phyloP scores from a whole-genome alignment of 92 coral and sea anemone species.

The Plumapathes pennacea region DNA sequence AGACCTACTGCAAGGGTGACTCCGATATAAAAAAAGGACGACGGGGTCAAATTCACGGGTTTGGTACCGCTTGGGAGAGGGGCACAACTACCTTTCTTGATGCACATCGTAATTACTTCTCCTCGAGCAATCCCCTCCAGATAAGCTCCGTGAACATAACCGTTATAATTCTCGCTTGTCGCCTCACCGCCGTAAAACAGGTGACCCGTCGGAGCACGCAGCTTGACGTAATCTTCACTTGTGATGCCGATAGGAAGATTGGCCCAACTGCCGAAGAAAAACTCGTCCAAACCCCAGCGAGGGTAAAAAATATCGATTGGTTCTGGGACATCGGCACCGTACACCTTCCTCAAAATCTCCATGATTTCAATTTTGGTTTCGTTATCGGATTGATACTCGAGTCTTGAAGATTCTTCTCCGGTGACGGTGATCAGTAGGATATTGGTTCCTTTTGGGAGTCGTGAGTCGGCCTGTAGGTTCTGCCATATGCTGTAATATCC shows the following conservation, averaged over 20 bases:
- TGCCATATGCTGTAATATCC: conserved; percentile 81
- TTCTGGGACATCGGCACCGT: conserved; percentile 65
- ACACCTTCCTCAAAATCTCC: conserved; percentile 61
- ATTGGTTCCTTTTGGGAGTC: conserved; percentile 74
- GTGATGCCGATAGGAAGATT: conserved; percentile 73
- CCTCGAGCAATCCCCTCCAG: conserved; percentile 62
- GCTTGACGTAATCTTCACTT: conserved; percentile 51
- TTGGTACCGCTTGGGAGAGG: no score
- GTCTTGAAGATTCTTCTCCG: conserved; percentile 72
- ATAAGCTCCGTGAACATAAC: conserved; percentile 81
- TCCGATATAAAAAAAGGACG: no score
- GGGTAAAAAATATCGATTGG: conserved; percentile 60
- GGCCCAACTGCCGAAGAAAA: conserved; percentile 73
- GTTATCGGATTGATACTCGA: conserved; percentile 55
- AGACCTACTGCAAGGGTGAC: no score
- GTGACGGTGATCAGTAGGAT: conserved; percentile 83
- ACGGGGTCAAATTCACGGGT: no score
- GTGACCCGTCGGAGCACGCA: conserved; percentile 46
- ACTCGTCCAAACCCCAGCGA: conserved; percentile 67
- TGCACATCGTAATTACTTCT: conserved; percentile 32
- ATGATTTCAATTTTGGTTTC: conserved; percentile 68
- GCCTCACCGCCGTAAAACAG: conserved; percentile 85
- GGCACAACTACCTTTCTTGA: conserved; percentile 19
- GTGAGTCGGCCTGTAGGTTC: conserved; percentile 64
- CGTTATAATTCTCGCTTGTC: conserved; percentile 80